A percentile compares a stretch with the other conserved stretches of the same genome.
These are phyloP conservation scores for Cossypha caffra DNA, from an alignment of 2,797 vertebrate species.

Conservation along the genomic window DNA sequence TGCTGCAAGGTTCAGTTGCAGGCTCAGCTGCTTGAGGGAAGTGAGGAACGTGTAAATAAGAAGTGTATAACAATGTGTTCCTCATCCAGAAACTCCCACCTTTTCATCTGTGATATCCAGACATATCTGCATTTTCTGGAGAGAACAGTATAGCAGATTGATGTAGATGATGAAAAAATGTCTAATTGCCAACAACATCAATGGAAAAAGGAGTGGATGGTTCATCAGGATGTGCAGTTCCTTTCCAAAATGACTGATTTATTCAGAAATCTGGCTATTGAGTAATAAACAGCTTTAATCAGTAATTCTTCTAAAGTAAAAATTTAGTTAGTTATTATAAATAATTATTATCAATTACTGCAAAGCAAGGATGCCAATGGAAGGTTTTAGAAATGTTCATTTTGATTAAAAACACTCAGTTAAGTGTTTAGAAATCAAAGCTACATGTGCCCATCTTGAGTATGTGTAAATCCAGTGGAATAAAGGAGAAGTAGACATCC, in stretches of 20 bases:
- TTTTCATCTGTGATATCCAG: conserved; percentile 24
- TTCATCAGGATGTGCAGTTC: not conserved
- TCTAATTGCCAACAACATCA: not conserved
- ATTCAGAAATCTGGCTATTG: not conserved
- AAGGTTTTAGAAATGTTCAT: not conserved
- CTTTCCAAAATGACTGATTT: not conserved
- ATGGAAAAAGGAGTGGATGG: not conserved
- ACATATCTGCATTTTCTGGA: conserved; percentile 13
- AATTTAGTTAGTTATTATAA: not conserved
- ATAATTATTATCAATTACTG: not conserved
- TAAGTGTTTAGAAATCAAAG: not conserved
- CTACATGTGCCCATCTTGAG: not conserved
- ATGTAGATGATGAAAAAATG: not conserved
- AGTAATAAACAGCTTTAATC: not conserved
- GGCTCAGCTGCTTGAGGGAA: not conserved
- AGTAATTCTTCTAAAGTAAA: not conserved
- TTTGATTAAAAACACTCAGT: not conserved
- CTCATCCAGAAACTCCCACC: conserved; percentile 8
- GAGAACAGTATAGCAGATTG: not conserved
- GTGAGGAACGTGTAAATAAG: not conserved
- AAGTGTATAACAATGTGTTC: not conserved
- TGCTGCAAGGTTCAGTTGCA: not conserved
- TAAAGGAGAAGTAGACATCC: not conserved
- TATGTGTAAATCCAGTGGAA: not conserved
- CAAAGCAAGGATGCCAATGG: not conserved